Conservation (phyloP, 1,140 invertebrate genomes). For the Lerema accius region DNA sequence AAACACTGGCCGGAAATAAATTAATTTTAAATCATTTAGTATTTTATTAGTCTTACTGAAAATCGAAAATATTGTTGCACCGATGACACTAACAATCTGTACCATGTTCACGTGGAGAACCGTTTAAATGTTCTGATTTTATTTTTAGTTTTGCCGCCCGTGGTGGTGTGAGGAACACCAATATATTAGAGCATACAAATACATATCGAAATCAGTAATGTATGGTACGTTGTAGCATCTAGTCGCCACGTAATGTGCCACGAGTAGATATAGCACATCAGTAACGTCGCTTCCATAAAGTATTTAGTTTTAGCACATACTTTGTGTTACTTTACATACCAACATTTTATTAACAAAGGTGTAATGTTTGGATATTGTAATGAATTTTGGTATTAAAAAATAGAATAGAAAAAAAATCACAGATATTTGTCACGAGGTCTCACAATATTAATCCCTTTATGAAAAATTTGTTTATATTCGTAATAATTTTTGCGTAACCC, state of each 20-base stretch:
- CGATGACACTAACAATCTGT: constrained; percentile 11
- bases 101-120: constrained; percentile 7
- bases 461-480: no score
- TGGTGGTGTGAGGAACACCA: constrained; percentile 66
- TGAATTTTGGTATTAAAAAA: no score
- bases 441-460: no score
- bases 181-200: constrained; percentile 46
- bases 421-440: no score
- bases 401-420: no score
- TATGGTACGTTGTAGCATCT: constrained; percentile 61
- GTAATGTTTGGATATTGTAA: no score
- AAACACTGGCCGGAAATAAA: constrained; percentile 37
- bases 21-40: constrained; percentile 38
- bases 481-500: no score
- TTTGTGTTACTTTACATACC: constrained; percentile 3
- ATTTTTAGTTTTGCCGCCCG: constrained; percentile 75
- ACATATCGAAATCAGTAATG: constrained; percentile 50
- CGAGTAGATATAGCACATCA: constrained; percentile 47
- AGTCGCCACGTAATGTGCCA: constrained; percentile 44
- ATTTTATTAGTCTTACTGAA: constrained; percentile 43
- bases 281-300: constrained; percentile 19
- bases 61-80: constrained; percentile 3
- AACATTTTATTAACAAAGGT: constrained; percentile 19
- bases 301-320: constrained; percentile 28
- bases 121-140: constrained; percentile 46